A percentile compares a stretch with the other conserved stretches of the same genome.
phyloP scores from a whole-genome alignment of 1,140 invertebrate species.

The Bursaphelenchus mucronatus region DNA sequence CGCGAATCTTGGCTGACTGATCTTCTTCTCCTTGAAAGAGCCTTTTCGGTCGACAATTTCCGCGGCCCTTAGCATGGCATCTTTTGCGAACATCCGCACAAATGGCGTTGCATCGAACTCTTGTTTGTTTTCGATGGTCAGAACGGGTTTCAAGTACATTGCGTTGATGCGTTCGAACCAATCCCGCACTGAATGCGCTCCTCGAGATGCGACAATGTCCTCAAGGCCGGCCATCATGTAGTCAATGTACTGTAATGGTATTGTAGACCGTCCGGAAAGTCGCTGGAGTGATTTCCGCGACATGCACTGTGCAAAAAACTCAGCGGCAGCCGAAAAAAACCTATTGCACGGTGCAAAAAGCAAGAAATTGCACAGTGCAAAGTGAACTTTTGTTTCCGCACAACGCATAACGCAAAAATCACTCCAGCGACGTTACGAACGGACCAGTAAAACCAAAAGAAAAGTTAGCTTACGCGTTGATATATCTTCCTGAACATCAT shows the following conservation, averaged over 20 bases:
- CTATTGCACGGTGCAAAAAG: too few relatives aligned
- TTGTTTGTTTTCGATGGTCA: background rate
- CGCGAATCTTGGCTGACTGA: constrained; percentile 3
- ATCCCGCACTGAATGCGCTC: constrained; percentile 27
- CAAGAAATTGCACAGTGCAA: too few relatives aligned
- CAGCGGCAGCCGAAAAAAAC: too few relatives aligned
- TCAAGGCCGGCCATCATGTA: constrained; percentile 44
- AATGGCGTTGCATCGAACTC: constrained; percentile 22
- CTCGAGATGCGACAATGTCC: constrained; percentile 34
- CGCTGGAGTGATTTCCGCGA: too few relatives aligned
- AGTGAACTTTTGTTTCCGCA: too few relatives aligned
- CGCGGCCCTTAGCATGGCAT: constrained; percentile 47
- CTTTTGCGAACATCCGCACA: constrained; percentile 50
- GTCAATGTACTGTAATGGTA: constrained; percentile 35
- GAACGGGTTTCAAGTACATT: background rate
- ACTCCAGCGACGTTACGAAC: too few relatives aligned
- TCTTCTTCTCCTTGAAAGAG: background rate
- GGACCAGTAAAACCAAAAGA: constrained; percentile 7
- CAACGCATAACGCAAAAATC: too few relatives aligned
- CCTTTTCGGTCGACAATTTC: constrained; percentile 18
- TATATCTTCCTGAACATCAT: constrained; percentile 55
- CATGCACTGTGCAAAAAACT: constrained; percentile 26
- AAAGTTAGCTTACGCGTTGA: constrained; percentile 25
- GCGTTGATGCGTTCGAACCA: constrained; percentile 9
- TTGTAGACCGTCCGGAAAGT: too few relatives aligned